Percentiles rank a stretch among this genome's conserved stretches.
These are phyloP conservation scores for Drosophila limbata DNA, from an alignment of 2,888 invertebrate genomes.

Conservation along the genomic window DNA sequence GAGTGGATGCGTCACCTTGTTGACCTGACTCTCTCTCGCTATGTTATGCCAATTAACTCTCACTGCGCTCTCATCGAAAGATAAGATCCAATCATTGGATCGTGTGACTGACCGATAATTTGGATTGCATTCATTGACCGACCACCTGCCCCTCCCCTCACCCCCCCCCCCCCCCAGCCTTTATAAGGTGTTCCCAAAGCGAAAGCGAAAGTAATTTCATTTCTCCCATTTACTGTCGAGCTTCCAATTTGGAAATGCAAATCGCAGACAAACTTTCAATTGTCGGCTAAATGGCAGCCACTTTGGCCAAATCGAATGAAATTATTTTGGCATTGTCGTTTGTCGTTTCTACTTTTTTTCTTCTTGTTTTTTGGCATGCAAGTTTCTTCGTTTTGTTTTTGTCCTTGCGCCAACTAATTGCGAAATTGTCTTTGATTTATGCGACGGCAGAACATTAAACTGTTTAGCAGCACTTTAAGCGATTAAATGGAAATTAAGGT, in stretches of 20 bases:
- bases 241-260: constrained; percentile 71
- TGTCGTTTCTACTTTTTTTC: constrained; percentile 48
- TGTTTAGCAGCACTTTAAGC: constrained; percentile 39
- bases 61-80: constrained; percentile 12
- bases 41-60: constrained; percentile 15
- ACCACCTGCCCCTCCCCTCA: constrained; percentile 7
- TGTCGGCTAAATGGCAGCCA: constrained; percentile 52
- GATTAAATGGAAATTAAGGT: constrained; percentile 68
- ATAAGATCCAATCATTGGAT: constrained; percentile 45
- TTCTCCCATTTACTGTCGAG: constrained; percentile 52
- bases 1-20: not conserved
- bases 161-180: not conserved
- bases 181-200: constrained; percentile 9
- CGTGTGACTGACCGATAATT: constrained; percentile 58
- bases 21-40: not conserved
- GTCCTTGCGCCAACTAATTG: constrained; percentile 59
- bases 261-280: constrained; percentile 75
- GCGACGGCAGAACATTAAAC: constrained; percentile 31
- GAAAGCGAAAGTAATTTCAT: constrained; percentile 75
- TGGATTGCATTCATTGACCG: constrained; percentile 63
- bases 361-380: not conserved
- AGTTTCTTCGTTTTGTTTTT: not conserved
- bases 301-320: constrained; percentile 51
- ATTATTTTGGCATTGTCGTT: constrained; percentile 50
- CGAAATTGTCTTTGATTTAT: constrained; percentile 67